These are phyloP conservation scores for Oreotrochilus melanogaster DNA, from an alignment of 2,113 vertebrate genomes.

Conservation along the genomic window DNA sequence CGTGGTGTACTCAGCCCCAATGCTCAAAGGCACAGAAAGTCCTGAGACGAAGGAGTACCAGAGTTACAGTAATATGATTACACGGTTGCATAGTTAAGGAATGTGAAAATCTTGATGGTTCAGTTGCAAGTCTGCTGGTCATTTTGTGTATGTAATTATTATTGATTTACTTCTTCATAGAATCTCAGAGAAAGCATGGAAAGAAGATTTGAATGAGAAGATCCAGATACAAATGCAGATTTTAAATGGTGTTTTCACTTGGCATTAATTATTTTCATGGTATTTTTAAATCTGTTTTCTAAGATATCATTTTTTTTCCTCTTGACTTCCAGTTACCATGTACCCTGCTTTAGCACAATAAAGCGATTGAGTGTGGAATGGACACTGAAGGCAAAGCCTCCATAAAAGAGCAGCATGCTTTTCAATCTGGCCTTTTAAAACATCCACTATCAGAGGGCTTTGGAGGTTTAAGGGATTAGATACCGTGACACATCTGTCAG, in stretches of 20 bases:
- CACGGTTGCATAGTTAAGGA: conserved; percentile 22
- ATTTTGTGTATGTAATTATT: conserved; percentile 58
- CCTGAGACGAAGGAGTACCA: background rate
- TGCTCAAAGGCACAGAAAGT: background rate
- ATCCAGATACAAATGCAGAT: background rate
- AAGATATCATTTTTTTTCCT: background rate
- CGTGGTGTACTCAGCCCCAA: accelerated
- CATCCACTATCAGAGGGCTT: conserved; percentile 82
- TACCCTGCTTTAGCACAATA: conserved; percentile 57
- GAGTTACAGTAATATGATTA: conserved; percentile 38
- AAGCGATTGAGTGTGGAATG: conserved; percentile 64
- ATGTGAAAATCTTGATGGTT: conserved; percentile 50
- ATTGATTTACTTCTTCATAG: conserved; percentile 56
- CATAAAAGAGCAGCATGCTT: conserved; percentile 84
- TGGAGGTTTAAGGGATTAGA: conserved; percentile 86
- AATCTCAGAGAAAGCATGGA: background rate
- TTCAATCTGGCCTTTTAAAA: conserved; percentile 83
- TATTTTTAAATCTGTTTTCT: conserved; percentile 58
- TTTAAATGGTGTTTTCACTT: background rate
- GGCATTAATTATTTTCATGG: conserved; percentile 12
- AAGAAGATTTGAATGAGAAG: background rate
- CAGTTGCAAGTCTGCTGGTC: conserved; percentile 41
- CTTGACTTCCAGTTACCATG: conserved; percentile 57
- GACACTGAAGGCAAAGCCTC: conserved; percentile 75
- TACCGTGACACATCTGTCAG: conserved; percentile 85